phyloP scores from a whole-genome alignment of 2,888 invertebrate species.

The Drosophila buzzatii region DNA sequence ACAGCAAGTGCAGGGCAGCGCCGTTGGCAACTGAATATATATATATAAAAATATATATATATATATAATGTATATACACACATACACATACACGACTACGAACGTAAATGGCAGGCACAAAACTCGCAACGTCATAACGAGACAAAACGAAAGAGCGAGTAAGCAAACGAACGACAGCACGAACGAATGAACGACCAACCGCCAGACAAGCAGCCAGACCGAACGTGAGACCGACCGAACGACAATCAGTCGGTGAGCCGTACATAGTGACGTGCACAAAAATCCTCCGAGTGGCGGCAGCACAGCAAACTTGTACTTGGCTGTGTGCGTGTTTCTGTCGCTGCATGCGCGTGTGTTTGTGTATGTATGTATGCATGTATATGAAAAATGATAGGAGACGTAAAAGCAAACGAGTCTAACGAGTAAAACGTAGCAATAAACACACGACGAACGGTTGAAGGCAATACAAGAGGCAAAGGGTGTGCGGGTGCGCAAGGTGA shows the following conservation, averaged over 20 bases:
- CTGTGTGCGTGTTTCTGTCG: conserved; percentile 19
- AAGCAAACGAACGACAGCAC: conserved; percentile 29
- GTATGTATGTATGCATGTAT: conserved; percentile 16
- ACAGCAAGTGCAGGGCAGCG: conserved; percentile 78
- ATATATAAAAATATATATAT: conserved; percentile 8
- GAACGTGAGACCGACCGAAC: conserved; percentile 23
- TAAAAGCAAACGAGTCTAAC: conserved; percentile 68
- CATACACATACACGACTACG: conserved; percentile 5
- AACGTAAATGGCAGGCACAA: conserved; percentile 56
- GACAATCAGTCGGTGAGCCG: conserved; percentile 43
- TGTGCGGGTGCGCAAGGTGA: conserved; percentile 69
- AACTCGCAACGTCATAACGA: conserved; percentile 79
- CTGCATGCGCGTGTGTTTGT: conserved; percentile 14
- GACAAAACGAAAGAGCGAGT: conserved; percentile 51
- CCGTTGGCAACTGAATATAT: conserved; percentile 75
- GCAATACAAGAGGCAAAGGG: conserved; percentile 3
- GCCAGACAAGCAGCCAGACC: conserved; percentile 18
- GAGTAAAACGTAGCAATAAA: conserved; percentile 65
- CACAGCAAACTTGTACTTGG: conserved; percentile 31
- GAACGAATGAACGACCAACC: conserved; percentile 30
- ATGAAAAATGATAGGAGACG: conserved; percentile 70
- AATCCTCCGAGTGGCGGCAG: conserved; percentile 52
- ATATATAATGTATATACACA: conserved; percentile 21
- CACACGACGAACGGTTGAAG: conserved; percentile 23
- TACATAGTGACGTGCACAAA: conserved; percentile 69